Evolutionary conservation across 2,797 vertebrate genomes (phyloP).

Genomic region (Danio choprae): DNA sequence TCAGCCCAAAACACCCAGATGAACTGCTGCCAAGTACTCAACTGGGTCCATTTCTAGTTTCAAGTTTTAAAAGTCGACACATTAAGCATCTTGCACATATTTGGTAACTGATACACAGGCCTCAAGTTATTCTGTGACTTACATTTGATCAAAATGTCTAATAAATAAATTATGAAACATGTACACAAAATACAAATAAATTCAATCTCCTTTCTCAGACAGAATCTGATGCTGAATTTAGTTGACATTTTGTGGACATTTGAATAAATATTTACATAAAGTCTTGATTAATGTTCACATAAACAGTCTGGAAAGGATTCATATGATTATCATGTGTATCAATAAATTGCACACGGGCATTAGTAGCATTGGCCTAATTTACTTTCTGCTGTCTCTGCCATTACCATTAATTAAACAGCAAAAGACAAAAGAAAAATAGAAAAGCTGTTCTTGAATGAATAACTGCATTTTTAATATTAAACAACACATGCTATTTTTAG

Average conservation of each 20-base stretch:
- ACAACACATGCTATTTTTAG: too few species aligned
- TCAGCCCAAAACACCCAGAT: conserved; percentile 9
- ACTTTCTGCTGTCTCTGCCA: background rate
- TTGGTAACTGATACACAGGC: too few species aligned
- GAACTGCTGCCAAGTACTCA: background rate
- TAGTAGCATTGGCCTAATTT: background rate
- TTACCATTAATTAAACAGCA: background rate
- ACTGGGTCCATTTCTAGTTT: background rate
- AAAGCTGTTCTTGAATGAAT: background rate
- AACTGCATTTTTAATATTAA: too few species aligned
- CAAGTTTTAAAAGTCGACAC: background rate
- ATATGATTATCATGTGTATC: background rate
- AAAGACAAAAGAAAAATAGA: too few species aligned
- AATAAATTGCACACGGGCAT: background rate
- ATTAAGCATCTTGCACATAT: background rate
- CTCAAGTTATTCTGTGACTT: too few species aligned
- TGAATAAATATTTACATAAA: too few species aligned
- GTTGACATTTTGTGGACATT: too few species aligned
- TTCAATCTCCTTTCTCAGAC: background rate
- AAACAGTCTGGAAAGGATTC: background rate
- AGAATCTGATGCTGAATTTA: background rate
- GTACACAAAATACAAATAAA: too few species aligned
- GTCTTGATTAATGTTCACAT: background rate
- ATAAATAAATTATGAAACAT: too few species aligned
- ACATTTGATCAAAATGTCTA: too few species aligned